Conservation (phyloP, 2,113 vertebrate species). For the Geococcyx californianus region DNA sequence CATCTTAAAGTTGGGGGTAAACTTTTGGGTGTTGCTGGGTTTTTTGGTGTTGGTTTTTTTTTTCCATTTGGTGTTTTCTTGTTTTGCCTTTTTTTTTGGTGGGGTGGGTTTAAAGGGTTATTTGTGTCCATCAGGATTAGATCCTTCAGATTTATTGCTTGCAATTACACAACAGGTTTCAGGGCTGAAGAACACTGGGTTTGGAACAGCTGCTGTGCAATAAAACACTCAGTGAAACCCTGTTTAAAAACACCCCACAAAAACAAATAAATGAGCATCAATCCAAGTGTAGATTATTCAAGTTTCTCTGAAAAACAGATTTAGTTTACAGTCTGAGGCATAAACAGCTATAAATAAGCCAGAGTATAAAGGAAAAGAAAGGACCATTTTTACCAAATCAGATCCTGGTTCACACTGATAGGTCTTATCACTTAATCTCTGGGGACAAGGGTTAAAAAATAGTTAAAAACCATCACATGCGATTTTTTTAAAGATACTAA, state of each 20-base stretch:
- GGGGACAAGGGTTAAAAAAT: neutral
- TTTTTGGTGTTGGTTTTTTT: too few species aligned
- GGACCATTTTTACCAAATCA: neutral
- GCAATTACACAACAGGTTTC: neutral
- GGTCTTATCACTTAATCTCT: neutral
- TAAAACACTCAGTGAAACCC: neutral
- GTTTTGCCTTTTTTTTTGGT: neutral
- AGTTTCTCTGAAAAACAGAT: neutral
- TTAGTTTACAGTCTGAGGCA: neutral
- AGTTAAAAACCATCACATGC: neutral
- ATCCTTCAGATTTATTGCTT: neutral
- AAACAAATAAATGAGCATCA: neutral
- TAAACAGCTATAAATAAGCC: neutral
- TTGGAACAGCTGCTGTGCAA: neutral
- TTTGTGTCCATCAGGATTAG: neutral
- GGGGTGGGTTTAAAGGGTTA: neutral
- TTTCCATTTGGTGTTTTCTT: too few species aligned
- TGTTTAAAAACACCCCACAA: neutral
- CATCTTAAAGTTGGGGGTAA: neutral
- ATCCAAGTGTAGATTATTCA: neutral
- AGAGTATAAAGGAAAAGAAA: neutral
- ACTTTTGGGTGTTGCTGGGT: neutral
- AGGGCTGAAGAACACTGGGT: neutral
- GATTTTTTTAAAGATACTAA: neutral
- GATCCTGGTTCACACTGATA: neutral